Evolutionary conservation across 2,797 vertebrate genomes (phyloP), one percentile per base, ranked within the genome.

Genomic region (Halcyon smyrnensis): DNA sequence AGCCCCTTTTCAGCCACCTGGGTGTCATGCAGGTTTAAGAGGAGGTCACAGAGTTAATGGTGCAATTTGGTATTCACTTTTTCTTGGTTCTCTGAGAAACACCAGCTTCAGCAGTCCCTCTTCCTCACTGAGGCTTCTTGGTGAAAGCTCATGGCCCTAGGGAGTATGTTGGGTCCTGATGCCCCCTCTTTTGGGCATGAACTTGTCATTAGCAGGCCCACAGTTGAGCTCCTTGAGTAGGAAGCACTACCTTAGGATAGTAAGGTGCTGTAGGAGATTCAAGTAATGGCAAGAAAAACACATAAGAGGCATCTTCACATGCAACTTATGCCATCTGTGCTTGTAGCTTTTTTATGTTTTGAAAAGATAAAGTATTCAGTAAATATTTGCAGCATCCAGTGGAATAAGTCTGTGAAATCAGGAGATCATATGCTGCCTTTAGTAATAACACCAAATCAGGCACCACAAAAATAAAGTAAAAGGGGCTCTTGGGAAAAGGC

Each of bases 1-100:
- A 59, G 13, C 9, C 27, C 9, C 11, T 45, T 67, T 48, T 87
- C 25, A 54, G 21, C 10, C 23, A 43, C 21, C 2, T 2, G 15
- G 6, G 10, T 5, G 41, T 8, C 20, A 32, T 8, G 7, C 16
- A 37, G 30, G 10, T 50, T 45, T 34, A 59, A 75, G 30, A 69
- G 20, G 14, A 7, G 3, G 6, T 27, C 32, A 24, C 7, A 23
- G 15, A 56, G 17, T 15, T 50, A 27, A 0, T 0, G 1, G 7
- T 50, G 3, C 46, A 63, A 12, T 69, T 73, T 73, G 32, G 8
- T 15, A 11, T 8, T 64, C 25, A 41, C 16, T 32, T 78, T 87
- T 68, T 28, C 5, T 50, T 50, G 24, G 3, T 56, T 51, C 50
- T 68, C 34, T 67, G 30, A 27, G 43, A 75, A 73, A 20, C 16